Conservation (phyloP, 1,140 invertebrate species). For the Dendroctonus ponderosae region DNA sequence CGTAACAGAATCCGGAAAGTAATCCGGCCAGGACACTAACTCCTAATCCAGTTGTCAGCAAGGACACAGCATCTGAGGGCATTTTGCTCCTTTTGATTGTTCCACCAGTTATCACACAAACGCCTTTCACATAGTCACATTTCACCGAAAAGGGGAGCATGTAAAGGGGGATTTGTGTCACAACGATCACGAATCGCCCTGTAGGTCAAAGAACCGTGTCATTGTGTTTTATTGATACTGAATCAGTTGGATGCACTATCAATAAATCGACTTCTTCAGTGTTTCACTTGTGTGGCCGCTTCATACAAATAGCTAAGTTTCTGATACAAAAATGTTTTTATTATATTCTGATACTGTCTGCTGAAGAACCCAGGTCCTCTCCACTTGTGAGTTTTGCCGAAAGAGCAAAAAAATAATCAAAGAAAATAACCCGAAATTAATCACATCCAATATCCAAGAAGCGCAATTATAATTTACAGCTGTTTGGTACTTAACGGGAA, state of each 20-base stretch:
- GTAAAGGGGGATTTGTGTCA: constrained; percentile 7
- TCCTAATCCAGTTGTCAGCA: constrained; percentile 57
- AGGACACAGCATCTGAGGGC: constrained; percentile 52
- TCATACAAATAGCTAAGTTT: too few relatives aligned
- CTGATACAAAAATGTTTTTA: too few relatives aligned
- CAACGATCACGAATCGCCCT: not conserved
- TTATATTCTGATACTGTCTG: too few relatives aligned
- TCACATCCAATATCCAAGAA: too few relatives aligned
- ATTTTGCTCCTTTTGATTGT: constrained; percentile 34
- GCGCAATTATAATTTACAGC: too few relatives aligned
- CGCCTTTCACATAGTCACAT: constrained; percentile 25
- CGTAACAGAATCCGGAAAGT: constrained; percentile 59
- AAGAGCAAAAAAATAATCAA: too few relatives aligned
- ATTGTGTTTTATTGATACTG: constrained; percentile 8
- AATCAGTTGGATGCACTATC: constrained; percentile 4
- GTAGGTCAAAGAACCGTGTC: constrained; percentile 12
- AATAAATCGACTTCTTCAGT: not conserved
- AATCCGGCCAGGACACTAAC: constrained; percentile 59
- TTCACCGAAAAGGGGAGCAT: constrained; percentile 25
- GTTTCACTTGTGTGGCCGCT: not conserved
- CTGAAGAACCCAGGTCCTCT: too few relatives aligned
- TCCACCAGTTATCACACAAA: constrained; percentile 27
- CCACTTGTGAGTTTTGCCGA: too few relatives aligned
- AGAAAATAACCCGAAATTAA: too few relatives aligned
- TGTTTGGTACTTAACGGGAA: too few relatives aligned